These are phyloP conservation scores for Dasysyrphus tricinctus DNA, from an alignment of 2,888 invertebrate species.

Conservation along the genomic window DNA sequence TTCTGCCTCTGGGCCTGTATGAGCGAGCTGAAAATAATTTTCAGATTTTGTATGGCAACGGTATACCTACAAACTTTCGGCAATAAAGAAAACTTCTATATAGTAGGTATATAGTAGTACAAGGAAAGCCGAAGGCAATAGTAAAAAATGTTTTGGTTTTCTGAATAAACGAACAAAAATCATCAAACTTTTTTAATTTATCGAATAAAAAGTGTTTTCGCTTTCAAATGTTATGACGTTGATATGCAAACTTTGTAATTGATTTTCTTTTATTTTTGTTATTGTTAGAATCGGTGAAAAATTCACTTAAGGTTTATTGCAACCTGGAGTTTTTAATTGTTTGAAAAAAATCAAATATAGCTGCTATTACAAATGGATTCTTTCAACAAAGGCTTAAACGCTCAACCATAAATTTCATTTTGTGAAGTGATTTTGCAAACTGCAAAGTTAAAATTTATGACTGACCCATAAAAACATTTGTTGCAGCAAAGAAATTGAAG, in stretches of 20 bases:
- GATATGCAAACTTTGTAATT: slow-evolving; percentile 72
- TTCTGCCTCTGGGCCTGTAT: slow-evolving; percentile 46
- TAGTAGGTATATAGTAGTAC: neutral
- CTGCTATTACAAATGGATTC: slow-evolving; percentile 23
- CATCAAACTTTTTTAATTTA: slow-evolving; percentile 72
- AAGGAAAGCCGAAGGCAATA: slow-evolving; percentile 33
- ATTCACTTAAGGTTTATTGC: slow-evolving; percentile 29
- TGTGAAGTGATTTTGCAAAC: slow-evolving; percentile 3
- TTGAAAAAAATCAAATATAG: slow-evolving; percentile 16
- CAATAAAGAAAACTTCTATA: slow-evolving; percentile 60
- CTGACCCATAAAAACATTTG: slow-evolving; percentile 3
- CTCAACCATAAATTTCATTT: slow-evolving; percentile 21
- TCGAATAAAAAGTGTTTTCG: slow-evolving; percentile 66
- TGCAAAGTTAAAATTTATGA: neutral
- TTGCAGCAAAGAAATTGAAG: neutral
- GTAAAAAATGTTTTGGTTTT: slow-evolving; percentile 66
- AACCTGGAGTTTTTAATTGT: slow-evolving; percentile 40
- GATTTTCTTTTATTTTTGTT: slow-evolving; percentile 70
- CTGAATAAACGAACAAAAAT: slow-evolving; percentile 44
- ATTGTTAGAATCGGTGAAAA: slow-evolving; percentile 57
- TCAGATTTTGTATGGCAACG: slow-evolving; percentile 36
- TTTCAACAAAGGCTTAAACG: slow-evolving; percentile 8
- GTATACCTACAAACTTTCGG: slow-evolving; percentile 60
- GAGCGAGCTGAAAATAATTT: slow-evolving; percentile 60
- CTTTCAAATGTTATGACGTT: slow-evolving; percentile 56